Evolutionary conservation across 2,797 vertebrate genomes (phyloP).

Genomic region (Molossus alvarezi): DNA sequence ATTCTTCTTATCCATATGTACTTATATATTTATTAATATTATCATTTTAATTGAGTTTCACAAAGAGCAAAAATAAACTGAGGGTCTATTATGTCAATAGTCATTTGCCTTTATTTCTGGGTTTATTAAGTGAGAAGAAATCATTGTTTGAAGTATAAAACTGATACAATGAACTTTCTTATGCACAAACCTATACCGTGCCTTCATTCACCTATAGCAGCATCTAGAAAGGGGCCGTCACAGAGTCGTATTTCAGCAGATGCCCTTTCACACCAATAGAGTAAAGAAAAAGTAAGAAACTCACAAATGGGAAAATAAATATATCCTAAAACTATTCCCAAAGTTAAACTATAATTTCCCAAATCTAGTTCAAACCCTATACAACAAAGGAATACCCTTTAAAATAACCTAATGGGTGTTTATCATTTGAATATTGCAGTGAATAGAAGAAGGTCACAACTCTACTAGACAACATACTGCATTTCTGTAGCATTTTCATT

Average conservation of each 20-base stretch:
- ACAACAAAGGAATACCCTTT: not conserved
- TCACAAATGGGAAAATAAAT: slow-evolving; percentile 20
- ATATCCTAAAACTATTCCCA: not conserved
- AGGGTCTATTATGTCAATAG: not conserved
- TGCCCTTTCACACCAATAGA: not conserved
- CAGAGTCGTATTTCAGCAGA: not conserved
- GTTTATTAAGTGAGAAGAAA: slow-evolving; percentile 28
- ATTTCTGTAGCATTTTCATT: slow-evolving; percentile 31
- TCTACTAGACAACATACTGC: not conserved
- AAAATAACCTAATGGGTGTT: slow-evolving; percentile 2
- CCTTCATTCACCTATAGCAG: not conserved
- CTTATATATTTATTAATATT: slow-evolving; percentile 28
- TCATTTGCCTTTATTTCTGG: slow-evolving; percentile 18
- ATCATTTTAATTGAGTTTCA: slow-evolving; percentile 46
- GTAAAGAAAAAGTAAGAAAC: slow-evolving; percentile 31
- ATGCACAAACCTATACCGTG: not conserved
- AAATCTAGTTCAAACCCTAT: slow-evolving; percentile 15
- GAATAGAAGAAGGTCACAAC: not conserved
- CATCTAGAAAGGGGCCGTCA: not conserved
- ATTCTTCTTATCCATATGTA: not conserved
- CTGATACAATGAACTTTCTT: not conserved
- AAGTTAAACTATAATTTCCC: slow-evolving; percentile 43
- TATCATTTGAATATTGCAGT: not conserved
- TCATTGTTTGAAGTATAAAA: not conserved
- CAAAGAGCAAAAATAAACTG: slow-evolving; percentile 5